Base-by-base conservation (phyloP, 2,113 vertebrate species). In the Podocnemis expansa region DNA sequence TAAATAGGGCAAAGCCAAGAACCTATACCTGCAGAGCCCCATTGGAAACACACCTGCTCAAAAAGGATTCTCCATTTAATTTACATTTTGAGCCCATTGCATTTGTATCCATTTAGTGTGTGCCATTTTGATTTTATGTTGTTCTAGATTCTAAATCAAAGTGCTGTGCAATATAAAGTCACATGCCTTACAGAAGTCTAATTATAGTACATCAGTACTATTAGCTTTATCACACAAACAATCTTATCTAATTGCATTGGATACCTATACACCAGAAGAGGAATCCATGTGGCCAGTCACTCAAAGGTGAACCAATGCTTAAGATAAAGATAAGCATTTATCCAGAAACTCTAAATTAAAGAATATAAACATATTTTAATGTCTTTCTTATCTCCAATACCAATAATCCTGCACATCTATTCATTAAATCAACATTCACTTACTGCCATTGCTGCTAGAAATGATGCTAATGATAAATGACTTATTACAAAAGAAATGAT, bases 401-500 rank as follows among this genome's bases (percentile, higher is more conserved):
- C 56, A 78, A 83, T 86, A 92, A 67, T 9, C 29, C 79, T 63
- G 19, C 13, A 86, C 73, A 95, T 75, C 82, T 78, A 34, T 29
- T 84, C 70, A 43, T 87, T 90, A 95, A 96, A 82, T 73, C 51
- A 73, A 38, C 16, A 58, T 5, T 19, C 55, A 80, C 91, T 92
- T 83, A 88, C 93, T 82, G 84, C 80, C 27, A 73, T 24, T 85
- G 67, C 47, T 84, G 82, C 82, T 70, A 90, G 86, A 80, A 67
- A 47, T 87, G 34, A 89, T 92, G 82, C 54, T 31, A 83, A 84
- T 89, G 80, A 94, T 91, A 94, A 94, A 82, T 82, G 87, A 12
- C 34, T 85, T 88, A 47, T 88, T 85, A 87, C 43, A 89, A 41
- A 82, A 58, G n/a, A 93, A 95, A 54, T 5, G 0, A 93, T 89